Base-by-base conservation (phyloP, 2,113 vertebrate species). In the Felis chaus region DNA sequence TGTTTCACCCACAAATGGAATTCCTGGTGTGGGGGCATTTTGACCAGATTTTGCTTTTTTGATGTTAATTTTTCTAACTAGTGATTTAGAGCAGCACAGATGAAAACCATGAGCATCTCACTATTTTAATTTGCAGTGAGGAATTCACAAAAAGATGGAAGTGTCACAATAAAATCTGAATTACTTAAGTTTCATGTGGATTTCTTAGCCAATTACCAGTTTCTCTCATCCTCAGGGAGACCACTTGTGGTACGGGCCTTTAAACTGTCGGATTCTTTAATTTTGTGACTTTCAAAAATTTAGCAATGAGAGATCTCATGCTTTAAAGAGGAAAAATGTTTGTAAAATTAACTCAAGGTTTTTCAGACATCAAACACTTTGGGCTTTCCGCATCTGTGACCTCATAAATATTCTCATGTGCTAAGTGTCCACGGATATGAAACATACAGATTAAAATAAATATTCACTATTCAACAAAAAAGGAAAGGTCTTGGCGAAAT, bases 341-440 rank as follows among this genome's bases (percentile, higher is more conserved):
- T 90, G 11, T 81, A n/a, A 96, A 63, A 69, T 86, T 55, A 87
- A 69, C 31, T 87, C n/a, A 45, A 71, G 39, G 12, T 6, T 36
- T 82, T 95, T 80, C 73, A 68, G 73, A 63, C 21, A 76, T 90
- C 33, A 55, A 25, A 73, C 41, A 11, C 4, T 45, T 86, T 78
- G 8, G 73, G 5, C 61, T 82, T 95, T 93, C 19, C 27, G 81
- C 50, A 87, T 91, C 61, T 82, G n/a, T 87, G 90, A 82, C 25
- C 23, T 84, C 57, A 33, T 81, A 79, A 50, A 65, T 94, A 90
- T 69, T 87, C 95, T 96, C 25, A 71, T 69, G 39, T 85, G 48
- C 27, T 93, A 90, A 50, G 7, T 65, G 19, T 84, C 48, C 0
- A 0, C 31, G 66, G 18, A 55, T 85, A 12, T 87, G 55, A 82